Conservation (phyloP, 2,888 invertebrate genomes). For the Lepidocyrtinus sp. region DNA sequence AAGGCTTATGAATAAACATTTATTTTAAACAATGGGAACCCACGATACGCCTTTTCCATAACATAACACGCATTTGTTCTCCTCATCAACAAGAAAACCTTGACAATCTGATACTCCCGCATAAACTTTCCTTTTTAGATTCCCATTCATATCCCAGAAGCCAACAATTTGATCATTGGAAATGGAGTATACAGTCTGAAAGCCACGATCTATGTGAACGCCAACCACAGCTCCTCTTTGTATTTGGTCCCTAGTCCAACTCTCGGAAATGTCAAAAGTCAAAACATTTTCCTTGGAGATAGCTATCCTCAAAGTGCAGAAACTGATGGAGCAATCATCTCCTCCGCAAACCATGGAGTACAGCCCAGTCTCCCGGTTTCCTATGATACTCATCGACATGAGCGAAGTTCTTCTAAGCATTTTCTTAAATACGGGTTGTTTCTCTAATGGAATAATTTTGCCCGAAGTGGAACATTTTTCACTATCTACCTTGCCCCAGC, state of each 20-base stretch:
- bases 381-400: constrained; percentile 39
- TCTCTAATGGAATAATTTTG: not conserved
- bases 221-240: constrained; percentile 61
- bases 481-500: constrained; percentile 8
- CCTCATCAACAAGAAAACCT: constrained; percentile 46
- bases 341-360: constrained; percentile 43
- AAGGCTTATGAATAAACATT: not conserved
- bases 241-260: constrained; percentile 38
- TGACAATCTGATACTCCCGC: constrained; percentile 63
- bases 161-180: constrained; percentile 63
- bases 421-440: not conserved
- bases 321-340: constrained; percentile 53
- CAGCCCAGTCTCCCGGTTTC: not conserved
- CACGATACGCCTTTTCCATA: constrained; percentile 62
- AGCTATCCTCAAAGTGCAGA: constrained; percentile 20
- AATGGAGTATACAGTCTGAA: constrained; percentile 37
- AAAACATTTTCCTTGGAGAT: not conserved
- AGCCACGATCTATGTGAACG: constrained; percentile 27
- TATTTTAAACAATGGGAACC: constrained; percentile 8
- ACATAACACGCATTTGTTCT: constrained; percentile 35
- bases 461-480: not conserved
- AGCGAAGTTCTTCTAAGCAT: constrained; percentile 44
- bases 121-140: constrained; percentile 27
- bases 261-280: constrained; percentile 8
- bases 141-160: constrained; percentile 44